Conservation (phyloP, 1,140 invertebrate species). For the Sinonovacula constricta region DNA sequence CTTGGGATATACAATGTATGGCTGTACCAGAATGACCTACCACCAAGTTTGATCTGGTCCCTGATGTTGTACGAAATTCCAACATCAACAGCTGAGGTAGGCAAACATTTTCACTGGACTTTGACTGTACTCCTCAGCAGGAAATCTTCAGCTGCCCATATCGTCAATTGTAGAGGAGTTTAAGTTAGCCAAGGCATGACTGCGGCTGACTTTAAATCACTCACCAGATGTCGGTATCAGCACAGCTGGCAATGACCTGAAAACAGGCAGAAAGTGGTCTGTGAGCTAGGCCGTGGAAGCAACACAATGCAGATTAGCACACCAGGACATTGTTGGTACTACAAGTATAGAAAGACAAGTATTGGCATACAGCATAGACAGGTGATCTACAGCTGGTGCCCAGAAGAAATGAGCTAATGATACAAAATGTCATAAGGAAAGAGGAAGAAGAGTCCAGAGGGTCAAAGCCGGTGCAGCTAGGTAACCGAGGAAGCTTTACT, state of each 20-base stretch:
- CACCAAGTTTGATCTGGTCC: constrained; percentile 27
- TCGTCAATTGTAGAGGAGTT: constrained; percentile 34
- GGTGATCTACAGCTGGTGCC: too few species aligned
- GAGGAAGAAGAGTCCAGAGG: too few species aligned
- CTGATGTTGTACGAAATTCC: too few species aligned
- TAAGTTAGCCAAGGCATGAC: constrained; percentile 17
- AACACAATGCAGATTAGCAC: too few species aligned
- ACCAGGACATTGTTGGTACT: too few species aligned
- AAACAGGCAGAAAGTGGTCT: constrained; percentile 27
- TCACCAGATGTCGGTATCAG: neutral
- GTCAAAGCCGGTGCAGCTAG: too few species aligned
- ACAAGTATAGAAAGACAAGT: too few species aligned
- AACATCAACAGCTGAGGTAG: neutral
- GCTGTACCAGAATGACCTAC: constrained; percentile 17
- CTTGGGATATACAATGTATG: constrained; percentile 22
- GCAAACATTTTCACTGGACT: constrained; percentile 36
- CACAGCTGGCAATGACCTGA: neutral
- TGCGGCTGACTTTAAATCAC: constrained; percentile 1
- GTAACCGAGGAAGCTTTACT: too few species aligned
- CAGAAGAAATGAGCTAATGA: too few species aligned
- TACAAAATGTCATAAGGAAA: too few species aligned
- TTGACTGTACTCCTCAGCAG: constrained; percentile 30
- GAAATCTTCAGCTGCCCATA: constrained; percentile 39
- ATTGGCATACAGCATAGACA: too few species aligned
- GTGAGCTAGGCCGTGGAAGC: constrained; percentile 11